phyloP scores from a whole-genome alignment of 2,888 invertebrate genomes.

The Acutogordius australiensis region DNA sequence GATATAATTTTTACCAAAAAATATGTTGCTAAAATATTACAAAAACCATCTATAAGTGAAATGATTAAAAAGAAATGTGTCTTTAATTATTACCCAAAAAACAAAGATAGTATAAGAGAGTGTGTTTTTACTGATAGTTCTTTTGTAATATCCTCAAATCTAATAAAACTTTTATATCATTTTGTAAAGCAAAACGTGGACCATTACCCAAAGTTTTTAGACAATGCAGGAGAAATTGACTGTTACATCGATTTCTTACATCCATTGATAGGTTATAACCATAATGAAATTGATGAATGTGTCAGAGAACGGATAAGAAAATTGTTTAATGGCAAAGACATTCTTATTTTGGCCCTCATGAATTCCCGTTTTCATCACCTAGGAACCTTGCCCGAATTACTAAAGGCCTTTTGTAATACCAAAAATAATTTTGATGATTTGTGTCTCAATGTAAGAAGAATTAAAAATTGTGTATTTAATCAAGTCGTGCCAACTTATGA shows the following conservation, averaged over 20 bases:
- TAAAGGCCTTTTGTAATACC: neutral
- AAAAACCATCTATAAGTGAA: neutral
- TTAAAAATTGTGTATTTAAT: too few species aligned
- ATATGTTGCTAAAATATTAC: neutral
- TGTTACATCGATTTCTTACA: conserved; percentile 4
- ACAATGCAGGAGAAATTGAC: neutral
- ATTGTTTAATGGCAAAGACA: neutral
- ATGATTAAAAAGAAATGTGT: neutral
- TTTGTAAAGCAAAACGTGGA: neutral
- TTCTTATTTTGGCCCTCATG: neutral
- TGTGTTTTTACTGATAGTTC: conserved; percentile 1
- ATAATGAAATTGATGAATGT: too few species aligned
- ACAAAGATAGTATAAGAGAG: neutral
- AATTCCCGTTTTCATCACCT: neutral
- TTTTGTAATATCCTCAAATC: neutral
- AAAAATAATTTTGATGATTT: too few species aligned
- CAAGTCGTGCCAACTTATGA: too few species aligned
- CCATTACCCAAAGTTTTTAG: neutral
- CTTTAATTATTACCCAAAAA: neutral
- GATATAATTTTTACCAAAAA: neutral
- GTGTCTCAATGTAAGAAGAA: too few species aligned
- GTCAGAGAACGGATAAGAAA: neutral
- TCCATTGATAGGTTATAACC: too few species aligned
- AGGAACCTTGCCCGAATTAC: neutral
- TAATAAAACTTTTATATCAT: neutral